Conservation (phyloP, 2,888 invertebrate species). For the Cataglyphis altisquamis region DNA sequence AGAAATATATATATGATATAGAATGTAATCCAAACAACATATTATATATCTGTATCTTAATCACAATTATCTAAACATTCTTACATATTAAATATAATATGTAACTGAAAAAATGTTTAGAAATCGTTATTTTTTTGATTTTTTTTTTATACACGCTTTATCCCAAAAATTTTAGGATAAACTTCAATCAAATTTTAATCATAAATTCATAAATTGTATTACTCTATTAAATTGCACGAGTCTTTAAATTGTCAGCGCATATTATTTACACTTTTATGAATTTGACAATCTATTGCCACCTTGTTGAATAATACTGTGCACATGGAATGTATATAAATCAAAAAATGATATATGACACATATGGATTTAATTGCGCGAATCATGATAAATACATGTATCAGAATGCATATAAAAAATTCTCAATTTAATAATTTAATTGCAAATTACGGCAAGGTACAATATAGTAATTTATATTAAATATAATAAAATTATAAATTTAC, state of each 20-base stretch:
- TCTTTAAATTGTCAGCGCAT: neutral
- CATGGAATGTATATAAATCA: neutral
- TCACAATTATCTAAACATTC: neutral
- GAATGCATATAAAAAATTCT: neutral
- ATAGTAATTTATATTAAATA: neutral
- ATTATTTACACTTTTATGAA: neutral
- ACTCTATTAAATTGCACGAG: neutral
- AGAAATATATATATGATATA: neutral
- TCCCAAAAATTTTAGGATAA: neutral
- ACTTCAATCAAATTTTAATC: neutral
- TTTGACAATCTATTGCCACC: neutral
- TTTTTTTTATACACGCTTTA: neutral
- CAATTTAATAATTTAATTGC: conserved; percentile 13
- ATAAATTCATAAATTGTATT: neutral
- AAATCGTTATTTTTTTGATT: neutral
- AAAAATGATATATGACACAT: neutral
- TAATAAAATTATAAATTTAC: neutral
- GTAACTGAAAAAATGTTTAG: neutral
- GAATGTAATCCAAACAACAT: neutral
- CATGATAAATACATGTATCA: neutral
- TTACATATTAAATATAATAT: neutral
- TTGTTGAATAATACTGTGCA: neutral
- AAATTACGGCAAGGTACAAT: neutral
- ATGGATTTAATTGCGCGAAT: neutral
- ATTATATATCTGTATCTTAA: conserved; percentile 4